Percentiles rank a stretch among this genome's conserved stretches.
phyloP scores from a whole-genome alignment of 1,140 invertebrate genomes.

The Bombus vancouverensis region DNA sequence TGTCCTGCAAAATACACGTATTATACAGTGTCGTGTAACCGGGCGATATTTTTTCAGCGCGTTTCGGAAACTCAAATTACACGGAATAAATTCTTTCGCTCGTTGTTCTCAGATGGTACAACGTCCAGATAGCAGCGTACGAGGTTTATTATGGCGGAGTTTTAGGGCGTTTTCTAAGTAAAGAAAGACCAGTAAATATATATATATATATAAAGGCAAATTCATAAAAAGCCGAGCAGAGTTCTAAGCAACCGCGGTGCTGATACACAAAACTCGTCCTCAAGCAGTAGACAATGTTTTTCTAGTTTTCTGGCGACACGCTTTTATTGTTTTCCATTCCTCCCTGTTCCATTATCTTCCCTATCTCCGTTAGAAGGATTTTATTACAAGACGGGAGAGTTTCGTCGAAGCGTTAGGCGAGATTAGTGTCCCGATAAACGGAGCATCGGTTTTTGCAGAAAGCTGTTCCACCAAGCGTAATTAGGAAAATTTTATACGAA shows the following conservation, averaged over 20 bases:
- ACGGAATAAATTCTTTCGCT: conserved; percentile 26
- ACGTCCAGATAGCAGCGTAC: conserved; percentile 14
- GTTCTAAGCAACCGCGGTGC: neutral
- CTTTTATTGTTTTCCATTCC: conserved; percentile 16
- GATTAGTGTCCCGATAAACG: conserved; percentile 4
- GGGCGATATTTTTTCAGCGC: neutral
- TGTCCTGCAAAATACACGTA: neutral
- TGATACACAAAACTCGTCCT: neutral
- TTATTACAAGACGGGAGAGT: neutral
- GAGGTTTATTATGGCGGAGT: conserved; percentile 25
- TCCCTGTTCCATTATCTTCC: neutral
- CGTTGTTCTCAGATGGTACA: conserved; percentile 4
- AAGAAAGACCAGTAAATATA: no score
- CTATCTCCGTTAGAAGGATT: neutral
- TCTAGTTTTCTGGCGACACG: neutral
- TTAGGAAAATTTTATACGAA: conserved; percentile 12
- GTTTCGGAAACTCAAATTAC: conserved; percentile 38
- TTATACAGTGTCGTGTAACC: neutral
- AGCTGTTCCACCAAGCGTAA: neutral
- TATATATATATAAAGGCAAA: conserved; percentile 1
- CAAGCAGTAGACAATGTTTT: conserved; percentile 3
- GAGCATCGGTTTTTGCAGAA: neutral
- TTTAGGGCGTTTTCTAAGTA: neutral
- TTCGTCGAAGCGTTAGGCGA: conserved; percentile 1
- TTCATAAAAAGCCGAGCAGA: neutral